A percentile compares a stretch with the other conserved stretches of the same genome.
These are phyloP conservation scores for Ellobium chinense DNA, from an alignment of 2,888 invertebrate species.

Conservation along the genomic window DNA sequence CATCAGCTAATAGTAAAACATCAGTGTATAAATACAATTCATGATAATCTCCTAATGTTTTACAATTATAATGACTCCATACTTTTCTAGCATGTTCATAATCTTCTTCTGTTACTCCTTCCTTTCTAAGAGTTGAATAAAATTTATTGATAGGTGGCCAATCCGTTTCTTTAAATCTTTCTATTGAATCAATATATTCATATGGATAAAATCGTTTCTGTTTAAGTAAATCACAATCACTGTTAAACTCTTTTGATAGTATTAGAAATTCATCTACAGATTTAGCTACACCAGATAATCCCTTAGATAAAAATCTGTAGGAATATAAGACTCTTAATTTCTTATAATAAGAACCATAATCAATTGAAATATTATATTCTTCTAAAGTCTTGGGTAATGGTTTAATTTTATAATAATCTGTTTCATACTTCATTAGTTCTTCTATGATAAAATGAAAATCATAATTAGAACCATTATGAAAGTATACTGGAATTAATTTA, in stretches of 20 bases:
- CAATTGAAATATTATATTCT: slow-evolving; percentile 46
- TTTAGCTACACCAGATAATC: slow-evolving; percentile 50
- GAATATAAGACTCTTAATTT: slow-evolving; percentile 44
- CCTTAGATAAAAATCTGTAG: slow-evolving; percentile 30
- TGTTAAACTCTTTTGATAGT: slow-evolving; percentile 57
- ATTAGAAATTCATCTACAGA: slow-evolving; percentile 64
- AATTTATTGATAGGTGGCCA: slow-evolving; percentile 7
- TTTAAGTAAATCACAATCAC: too few relatives aligned
- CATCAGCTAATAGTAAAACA: slow-evolving; percentile 16
- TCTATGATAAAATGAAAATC: slow-evolving; percentile 50
- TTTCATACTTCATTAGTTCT: slow-evolving; percentile 43
- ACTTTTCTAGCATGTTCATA: slow-evolving; percentile 12
- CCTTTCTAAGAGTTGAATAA: slow-evolving; percentile 1
- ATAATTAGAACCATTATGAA: slow-evolving; percentile 49
- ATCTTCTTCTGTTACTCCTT: neutral
- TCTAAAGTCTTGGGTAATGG: too few relatives aligned
- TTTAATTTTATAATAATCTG: slow-evolving; percentile 36
- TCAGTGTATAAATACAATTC: slow-evolving; percentile 5
- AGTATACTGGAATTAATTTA: slow-evolving; percentile 47
- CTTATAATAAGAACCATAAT: slow-evolving; percentile 43
- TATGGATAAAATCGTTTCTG: slow-evolving; percentile 20
- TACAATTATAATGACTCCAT: neutral
- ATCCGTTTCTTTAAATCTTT: neutral
- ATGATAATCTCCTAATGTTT: slow-evolving; percentile 29
- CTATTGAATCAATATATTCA: slow-evolving; percentile 23